Base-by-base conservation (phyloP, 2,113 vertebrate species). In the Callocephalon fimbriatum region DNA sequence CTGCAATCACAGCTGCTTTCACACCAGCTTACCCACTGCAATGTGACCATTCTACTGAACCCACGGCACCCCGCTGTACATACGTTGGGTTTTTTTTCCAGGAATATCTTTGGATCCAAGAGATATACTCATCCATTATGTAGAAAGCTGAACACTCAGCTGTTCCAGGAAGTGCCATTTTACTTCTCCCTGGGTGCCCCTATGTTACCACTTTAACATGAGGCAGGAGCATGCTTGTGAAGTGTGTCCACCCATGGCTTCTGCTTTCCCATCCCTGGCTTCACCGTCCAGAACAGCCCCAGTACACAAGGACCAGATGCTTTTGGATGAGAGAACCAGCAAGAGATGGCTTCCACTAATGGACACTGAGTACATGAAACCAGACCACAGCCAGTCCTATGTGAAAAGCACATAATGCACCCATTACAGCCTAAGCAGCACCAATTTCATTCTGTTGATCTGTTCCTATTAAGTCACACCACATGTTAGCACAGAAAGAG, bases 101-200 rank as follows among this genome's bases (percentile, higher is more conserved):
- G 75, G 71, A 83, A 42, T 44, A 38, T 37, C 59, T 86, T 10
- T 78, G 72, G 45, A 77, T 90, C 32, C 15, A 45, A 86, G 86
- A 38, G 44, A 58, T 1, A 38, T 2, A 17, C 31, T 89, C 73
- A 89, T 90, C 50, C 66, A 70, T 77, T 71, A 83, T 45, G 63
- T 8, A 90, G 35, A 68, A 82, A 88, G 71, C 23, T 75, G 79
- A 94, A 73, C 50, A 61, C 71, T 84, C 63, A 77, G 59, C 88
- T 84, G 4, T 44, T 93, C 75, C 72, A 88, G 70, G 78, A 88
- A 95, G 67, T 44, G 35, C 67, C 50, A 74, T 83, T 90, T 95
- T 20, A 76, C 75, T 78, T 92, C 92, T 86, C 87, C 86, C 78
- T 3, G 67, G 88, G 63, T 50, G 76, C 73, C 65, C 80, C 80